Percentiles rank a stretch among this genome's conserved stretches.
Evolutionary conservation across 2,888 invertebrate species (phyloP).

Genomic region (Bhutanitis thaidina): DNA sequence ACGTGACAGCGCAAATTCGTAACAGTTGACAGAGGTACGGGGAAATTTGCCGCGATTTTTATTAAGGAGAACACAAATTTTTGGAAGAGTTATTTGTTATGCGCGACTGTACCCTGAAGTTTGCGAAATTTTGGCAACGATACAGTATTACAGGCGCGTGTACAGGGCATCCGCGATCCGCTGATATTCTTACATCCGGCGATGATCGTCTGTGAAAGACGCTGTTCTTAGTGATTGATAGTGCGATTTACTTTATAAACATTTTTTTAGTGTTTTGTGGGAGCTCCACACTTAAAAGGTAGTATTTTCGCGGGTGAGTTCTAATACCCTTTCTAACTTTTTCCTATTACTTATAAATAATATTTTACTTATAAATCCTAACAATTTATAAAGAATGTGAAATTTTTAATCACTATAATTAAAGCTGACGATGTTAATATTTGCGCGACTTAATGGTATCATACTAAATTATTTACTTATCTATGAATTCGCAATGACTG

Average conservation of each 20-base stretch:
- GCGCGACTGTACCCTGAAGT: constrained; percentile 48
- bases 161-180: constrained; percentile 42
- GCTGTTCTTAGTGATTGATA: constrained; percentile 48
- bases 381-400: too few species aligned
- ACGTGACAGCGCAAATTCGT: constrained; percentile 42
- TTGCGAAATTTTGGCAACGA: constrained; percentile 69
- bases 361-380: too few species aligned
- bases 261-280: constrained; percentile 29
- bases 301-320: constrained; percentile 6
- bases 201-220: constrained; percentile 52
- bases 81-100: constrained; percentile 45
- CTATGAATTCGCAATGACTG: neutral
- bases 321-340: neutral
- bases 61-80: constrained; percentile 39
- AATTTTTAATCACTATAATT: too few species aligned
- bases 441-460: too few species aligned
- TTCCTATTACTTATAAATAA: too few species aligned
- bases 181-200: constrained; percentile 45
- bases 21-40: constrained; percentile 35
- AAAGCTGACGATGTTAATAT: too few species aligned
- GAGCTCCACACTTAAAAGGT: neutral
- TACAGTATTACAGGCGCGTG: constrained; percentile 34
- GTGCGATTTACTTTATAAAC: constrained; percentile 41
- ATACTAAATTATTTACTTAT: too few species aligned
- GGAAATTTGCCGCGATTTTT: constrained; percentile 43